Percentiles rank a stretch among this genome's conserved stretches.
Evolutionary conservation across 2,888 invertebrate genomes (phyloP).

Genomic region (Ganaspis brasiliensis): DNA sequence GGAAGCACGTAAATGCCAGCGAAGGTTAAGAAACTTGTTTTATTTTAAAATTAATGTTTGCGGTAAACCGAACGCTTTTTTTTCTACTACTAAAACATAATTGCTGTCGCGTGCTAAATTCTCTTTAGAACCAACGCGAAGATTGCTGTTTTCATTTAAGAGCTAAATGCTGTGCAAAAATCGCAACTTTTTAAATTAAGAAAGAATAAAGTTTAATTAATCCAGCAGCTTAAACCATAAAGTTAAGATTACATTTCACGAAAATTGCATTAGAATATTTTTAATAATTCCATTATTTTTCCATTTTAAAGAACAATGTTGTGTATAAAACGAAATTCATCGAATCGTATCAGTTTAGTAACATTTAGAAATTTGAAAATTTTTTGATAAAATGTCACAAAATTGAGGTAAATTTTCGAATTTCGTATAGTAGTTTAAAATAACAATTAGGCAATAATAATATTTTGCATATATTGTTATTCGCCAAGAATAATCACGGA

Average conservation of each 20-base stretch:
- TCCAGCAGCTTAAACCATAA: not conserved
- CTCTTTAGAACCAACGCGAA: not conserved
- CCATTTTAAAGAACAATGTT: no score
- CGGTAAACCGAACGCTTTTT: conserved; percentile 38
- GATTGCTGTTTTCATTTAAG: conserved; percentile 13
- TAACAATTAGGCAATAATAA: not conserved
- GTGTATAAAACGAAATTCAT: no score
- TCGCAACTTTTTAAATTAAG: conserved; percentile 21
- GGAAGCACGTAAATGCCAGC: not conserved
- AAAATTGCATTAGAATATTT: not conserved
- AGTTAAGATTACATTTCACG: not conserved
- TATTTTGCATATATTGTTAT: not conserved
- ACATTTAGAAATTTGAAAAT: no score
- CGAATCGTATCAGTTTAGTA: no score
- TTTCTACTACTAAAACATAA: not conserved
- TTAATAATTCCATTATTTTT: no score
- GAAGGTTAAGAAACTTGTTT: conserved; percentile 8
- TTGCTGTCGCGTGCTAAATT: conserved; percentile 32
- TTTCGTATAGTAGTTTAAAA: no score
- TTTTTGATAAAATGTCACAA: no score
- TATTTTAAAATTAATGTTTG: conserved; percentile 41
- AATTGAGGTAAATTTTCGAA: no score
- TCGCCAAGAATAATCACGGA: not conserved
- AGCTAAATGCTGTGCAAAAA: not conserved
- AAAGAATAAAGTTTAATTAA: conserved; percentile 18